Base-by-base conservation (phyloP, 2,888 invertebrate genomes). In the Amitus sp. region DNA sequence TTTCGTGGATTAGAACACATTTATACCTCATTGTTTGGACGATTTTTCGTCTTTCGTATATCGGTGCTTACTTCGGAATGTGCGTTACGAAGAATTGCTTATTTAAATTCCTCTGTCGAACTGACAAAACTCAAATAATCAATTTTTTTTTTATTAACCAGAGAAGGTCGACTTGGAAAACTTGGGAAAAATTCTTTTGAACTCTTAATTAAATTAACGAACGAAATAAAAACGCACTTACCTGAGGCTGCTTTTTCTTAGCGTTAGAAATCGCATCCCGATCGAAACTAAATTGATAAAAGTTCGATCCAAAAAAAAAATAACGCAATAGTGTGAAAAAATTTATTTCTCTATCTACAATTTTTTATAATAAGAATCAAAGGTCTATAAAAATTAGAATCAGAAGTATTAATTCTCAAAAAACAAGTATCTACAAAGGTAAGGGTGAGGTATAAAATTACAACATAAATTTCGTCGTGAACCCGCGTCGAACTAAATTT, bases 301-400 rank as follows among this genome's bases (percentile, higher is more conserved):
- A 30, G n/a, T 10, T 30, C 2, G 2, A 30, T 6, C 30, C 2
- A 30, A 7, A 30, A 9, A 39, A 15, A 39, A 39, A 39, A 39
- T 7, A 7, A 39, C 39, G 18, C 39, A 20, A 20, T 42, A n/a
- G 42, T 42, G 12, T 10, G 42, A 42, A 42, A 42, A 42, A 42
- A 20, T 42, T 42, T 42, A 42, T 42, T 42, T 42, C 42, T 9
- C 20, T 42, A 20, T 42, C 42, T 42, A 42, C 42, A 42, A 42
- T 42, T 42, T 19, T 42, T 42, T 42, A 42, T 42, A 42, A 42
- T 42, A 42, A 42, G 20, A 42, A 42, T n/a, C 7, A 42, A 42
- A 12, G 20, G 42, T 20, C 10, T 18, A 42, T 42, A n/a, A 20
- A 42, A 42, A 42, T 42, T 42, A 42, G 42, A 42, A 2, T 20